These are phyloP conservation scores for Morpho achilles DNA, from an alignment of 2,888 invertebrate genomes.

Conservation along the genomic window DNA sequence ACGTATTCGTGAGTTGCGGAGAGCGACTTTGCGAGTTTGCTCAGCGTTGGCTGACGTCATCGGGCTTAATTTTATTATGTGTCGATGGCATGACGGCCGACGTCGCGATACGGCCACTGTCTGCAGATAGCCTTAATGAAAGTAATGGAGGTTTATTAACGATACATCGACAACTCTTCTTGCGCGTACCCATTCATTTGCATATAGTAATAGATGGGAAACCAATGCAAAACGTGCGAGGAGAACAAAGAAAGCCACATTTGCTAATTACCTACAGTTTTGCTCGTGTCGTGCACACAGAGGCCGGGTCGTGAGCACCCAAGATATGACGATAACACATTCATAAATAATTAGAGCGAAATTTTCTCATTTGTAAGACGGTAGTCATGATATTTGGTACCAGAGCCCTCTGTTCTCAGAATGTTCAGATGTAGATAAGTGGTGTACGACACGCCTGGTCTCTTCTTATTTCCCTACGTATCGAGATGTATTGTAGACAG, in stretches of 20 bases:
- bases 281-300: constrained; percentile 77
- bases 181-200: constrained; percentile 51
- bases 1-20: constrained; percentile 51
- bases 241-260: constrained; percentile 79
- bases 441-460: constrained; percentile 67
- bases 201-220: constrained; percentile 64
- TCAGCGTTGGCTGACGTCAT: constrained; percentile 71
- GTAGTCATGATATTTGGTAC: constrained; percentile 78
- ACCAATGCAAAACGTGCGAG: constrained; percentile 68
- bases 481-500: constrained; percentile 29
- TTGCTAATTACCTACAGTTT: constrained; percentile 75
- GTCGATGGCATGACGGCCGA: constrained; percentile 68
- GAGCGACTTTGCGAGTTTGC: constrained; percentile 35
- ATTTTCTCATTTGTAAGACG: constrained; percentile 80
- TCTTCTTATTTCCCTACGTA: constrained; percentile 55
- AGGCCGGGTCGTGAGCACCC: constrained; percentile 74
- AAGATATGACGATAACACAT: constrained; percentile 79
- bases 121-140: constrained; percentile 76
- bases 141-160: constrained; percentile 77
- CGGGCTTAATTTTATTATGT: constrained; percentile 73
- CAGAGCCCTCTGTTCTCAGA: constrained; percentile 69
- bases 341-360: constrained; percentile 80
- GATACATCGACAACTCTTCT: constrained; percentile 63
- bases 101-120: constrained; percentile 72
- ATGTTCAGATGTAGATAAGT: constrained; percentile 68